phyloP scores from a whole-genome alignment of 2,888 invertebrate species.

The Orthonevra nobilis region DNA sequence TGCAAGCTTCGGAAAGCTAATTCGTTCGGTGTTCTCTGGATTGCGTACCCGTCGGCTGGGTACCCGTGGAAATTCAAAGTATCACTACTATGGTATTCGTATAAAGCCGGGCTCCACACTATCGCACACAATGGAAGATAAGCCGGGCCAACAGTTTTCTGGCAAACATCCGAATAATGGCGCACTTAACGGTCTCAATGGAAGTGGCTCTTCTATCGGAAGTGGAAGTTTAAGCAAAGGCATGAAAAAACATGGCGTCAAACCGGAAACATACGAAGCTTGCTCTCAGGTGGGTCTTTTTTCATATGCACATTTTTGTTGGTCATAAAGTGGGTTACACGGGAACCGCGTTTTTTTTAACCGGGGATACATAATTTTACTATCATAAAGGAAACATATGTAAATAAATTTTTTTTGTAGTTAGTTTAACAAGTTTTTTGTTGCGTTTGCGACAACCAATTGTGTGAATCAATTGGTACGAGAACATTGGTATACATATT shows the following conservation, averaged over 20 bases:
- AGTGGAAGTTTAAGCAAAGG: slow-evolving; percentile 64
- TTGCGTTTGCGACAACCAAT: too few species aligned
- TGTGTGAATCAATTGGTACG: too few species aligned
- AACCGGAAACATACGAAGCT: slow-evolving; percentile 79
- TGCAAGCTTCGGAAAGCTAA: slow-evolving; percentile 99
- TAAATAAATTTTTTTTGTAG: too few species aligned
- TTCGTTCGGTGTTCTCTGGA: slow-evolving; percentile 98
- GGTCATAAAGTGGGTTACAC: too few species aligned
- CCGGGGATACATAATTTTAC: too few species aligned
- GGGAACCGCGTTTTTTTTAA: too few species aligned
- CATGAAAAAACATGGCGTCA: slow-evolving; percentile 76
- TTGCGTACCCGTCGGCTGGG: slow-evolving; percentile 96
- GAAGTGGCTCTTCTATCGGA: slow-evolving; percentile 36
- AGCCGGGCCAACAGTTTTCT: slow-evolving; percentile 73
- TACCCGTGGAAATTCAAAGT: slow-evolving; percentile 98
- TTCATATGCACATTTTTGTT: too few species aligned
- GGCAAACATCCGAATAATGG: slow-evolving; percentile 61
- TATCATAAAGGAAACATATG: too few species aligned
- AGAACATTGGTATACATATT: too few species aligned
- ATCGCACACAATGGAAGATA: slow-evolving; percentile 82
- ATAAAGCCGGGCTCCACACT: slow-evolving; percentile 93
- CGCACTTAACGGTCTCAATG: slow-evolving; percentile 39
- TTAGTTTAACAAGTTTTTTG: too few species aligned
- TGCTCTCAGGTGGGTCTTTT: slow-evolving; percentile 78
- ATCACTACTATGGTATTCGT: slow-evolving; percentile 99